Evolutionary conservation across 2,113 vertebrate genomes (phyloP).

Genomic region (Dascyllus trimaculatus): DNA sequence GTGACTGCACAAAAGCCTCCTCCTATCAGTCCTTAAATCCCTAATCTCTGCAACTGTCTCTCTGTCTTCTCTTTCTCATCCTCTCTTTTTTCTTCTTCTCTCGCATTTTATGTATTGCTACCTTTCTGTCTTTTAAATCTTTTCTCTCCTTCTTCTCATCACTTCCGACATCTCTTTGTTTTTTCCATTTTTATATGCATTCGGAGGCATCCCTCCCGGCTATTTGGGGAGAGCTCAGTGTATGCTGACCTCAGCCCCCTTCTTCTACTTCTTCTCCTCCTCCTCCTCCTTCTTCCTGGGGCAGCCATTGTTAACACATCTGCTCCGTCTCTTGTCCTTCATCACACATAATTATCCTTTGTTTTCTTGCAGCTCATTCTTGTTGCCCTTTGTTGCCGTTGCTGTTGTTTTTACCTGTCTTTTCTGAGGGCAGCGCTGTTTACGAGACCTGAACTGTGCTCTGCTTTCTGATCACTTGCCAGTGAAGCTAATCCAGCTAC

Average conservation of each 20-base stretch:
- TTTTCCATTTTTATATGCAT: slow-evolving; percentile 58
- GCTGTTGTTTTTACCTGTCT: slow-evolving; percentile 49
- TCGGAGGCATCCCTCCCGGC: slow-evolving; percentile 65
- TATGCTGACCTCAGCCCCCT: slow-evolving; percentile 79
- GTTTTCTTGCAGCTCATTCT: slow-evolving; percentile 38
- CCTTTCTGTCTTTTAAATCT: slow-evolving; percentile 51
- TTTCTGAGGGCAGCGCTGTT: slow-evolving; percentile 55
- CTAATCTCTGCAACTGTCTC: slow-evolving; percentile 79
- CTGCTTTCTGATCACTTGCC: slow-evolving; percentile 54
- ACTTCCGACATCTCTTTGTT: slow-evolving; percentile 34
- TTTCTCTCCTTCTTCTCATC: slow-evolving; percentile 46
- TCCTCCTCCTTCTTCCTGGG: slow-evolving; percentile 59
- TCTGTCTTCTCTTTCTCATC: slow-evolving; percentile 54
- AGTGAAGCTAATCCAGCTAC: slow-evolving; percentile 54
- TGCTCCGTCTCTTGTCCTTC: slow-evolving; percentile 58
- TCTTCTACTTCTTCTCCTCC: slow-evolving; percentile 31
- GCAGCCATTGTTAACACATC: slow-evolving; percentile 75
- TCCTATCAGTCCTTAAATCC: slow-evolving; percentile 83
- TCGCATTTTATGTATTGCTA: slow-evolving; percentile 37
- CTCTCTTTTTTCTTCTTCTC: slow-evolving; percentile 52
- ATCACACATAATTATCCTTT: slow-evolving; percentile 60
- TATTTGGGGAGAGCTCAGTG: slow-evolving; percentile 68
- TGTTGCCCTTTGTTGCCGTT: slow-evolving; percentile 55
- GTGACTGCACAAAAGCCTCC: slow-evolving; percentile 82
- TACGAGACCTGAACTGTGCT: slow-evolving; percentile 47